Evolutionary conservation across 2,888 invertebrate genomes (phyloP), one percentile per base, ranked within the genome.

Genomic region (Mesoligia furuncula): DNA sequence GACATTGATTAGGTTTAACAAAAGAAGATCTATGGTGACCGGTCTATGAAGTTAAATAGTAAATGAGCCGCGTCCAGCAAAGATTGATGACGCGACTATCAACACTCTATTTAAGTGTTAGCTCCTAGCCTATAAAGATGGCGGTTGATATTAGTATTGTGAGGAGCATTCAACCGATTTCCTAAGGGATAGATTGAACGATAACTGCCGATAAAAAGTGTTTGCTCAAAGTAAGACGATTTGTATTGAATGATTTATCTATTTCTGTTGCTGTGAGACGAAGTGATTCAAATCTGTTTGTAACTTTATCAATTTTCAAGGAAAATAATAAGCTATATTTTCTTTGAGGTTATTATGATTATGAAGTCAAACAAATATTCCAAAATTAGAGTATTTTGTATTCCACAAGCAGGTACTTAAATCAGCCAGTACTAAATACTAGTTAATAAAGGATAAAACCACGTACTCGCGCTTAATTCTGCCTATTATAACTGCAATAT

Each of bases 71-170:
- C 57, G 36, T 61, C 64, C 48, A 54, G 36, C 27, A 70, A 85
- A 85, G 76, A 85, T 85, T 85, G 79, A 85, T 85, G 76, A 72
- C 64, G 48, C 42, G n/a, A 45, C 69, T 76, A 76, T 79, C 72
- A 79, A 73, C 73, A 82, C 73, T 85, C 67, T 77, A 73, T 81
- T 77, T 72, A 77, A 81, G 77, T 80, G 72, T 72, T 65, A 84
- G 72, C 73, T 80, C 57, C 66, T 75, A 61, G 75, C 51, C 76
- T 81, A 85, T 67, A 80, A 77, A 74, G 62, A 83, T 72, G 62
- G 71, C 59, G 73, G 73, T 31, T 66, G 61, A 31, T 69, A 70
- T 66, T n/a, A 59, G 81, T 74, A 65, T 73, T 71, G 78, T 82
- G 39, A 42, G 36, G 31, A 61, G 24, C 69, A 57, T 79, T 81